Evolutionary conservation across 2,113 vertebrate genomes (phyloP), one percentile per base, ranked within the genome.

Genomic region (Apeltes quadracus): DNA sequence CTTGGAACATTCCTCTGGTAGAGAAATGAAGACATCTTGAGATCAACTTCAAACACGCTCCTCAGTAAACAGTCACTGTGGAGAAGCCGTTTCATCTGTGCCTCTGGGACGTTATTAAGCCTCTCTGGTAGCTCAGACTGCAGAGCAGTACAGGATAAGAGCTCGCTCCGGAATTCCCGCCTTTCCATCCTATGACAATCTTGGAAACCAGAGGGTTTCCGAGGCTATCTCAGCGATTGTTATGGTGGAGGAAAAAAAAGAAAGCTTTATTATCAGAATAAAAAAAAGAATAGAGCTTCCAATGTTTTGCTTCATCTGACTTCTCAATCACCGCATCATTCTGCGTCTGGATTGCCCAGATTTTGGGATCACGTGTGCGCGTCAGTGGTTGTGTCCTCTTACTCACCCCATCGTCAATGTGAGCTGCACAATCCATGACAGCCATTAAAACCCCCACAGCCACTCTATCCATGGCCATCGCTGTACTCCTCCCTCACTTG

Each of bases 21-120:
- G 92, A 94, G 94, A 95, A 97, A 98, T 98, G 95, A 97, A 98
- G 96, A 97, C 96, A 96, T 98, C 95, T 96, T 95, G 94, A 96
- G 94, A 94, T 95, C 72, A 87, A 97, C 96, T 96, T 98, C 96
- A 98, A 98, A 98, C 95, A 91, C 93, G 90, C 94, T 95, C 93
- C 94, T 95, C 94, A 95, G 94, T 96, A 97, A 98, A 97, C 95
- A 97, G 95, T 93, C 94, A 93, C 94, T 93, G 94, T 93, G 91
- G 95, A 95, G 95, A 95, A 94, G 95, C 90, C 63, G 92, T 98
- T 98, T 99, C 96, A 97, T 97, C 95, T 96, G 93, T 95, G 95
- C 96, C 97, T 96, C 94, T 96, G 95, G 96, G 96, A 97, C 95
- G 95, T 96, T 96, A 97, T 97, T 97, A 97, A 96, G 95, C 94